phyloP scores from a whole-genome alignment of 2,113 vertebrate species.

The Gracilinanus agilis region DNA sequence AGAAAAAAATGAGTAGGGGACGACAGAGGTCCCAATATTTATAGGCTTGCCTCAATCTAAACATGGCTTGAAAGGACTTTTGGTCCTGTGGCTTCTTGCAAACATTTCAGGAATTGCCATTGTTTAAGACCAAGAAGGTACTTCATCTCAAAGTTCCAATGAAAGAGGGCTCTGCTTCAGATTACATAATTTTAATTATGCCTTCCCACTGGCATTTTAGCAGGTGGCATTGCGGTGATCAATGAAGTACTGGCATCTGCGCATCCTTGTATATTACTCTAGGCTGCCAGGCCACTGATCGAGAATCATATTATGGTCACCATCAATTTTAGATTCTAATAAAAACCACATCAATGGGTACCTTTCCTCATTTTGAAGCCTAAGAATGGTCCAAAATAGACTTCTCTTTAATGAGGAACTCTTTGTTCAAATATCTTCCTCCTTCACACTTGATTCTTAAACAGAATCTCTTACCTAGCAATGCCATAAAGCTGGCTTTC shows the following conservation, averaged over 20 bases:
- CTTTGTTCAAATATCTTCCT: background rate
- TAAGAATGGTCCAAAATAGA: conserved; percentile 11
- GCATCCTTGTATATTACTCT: conserved; percentile 32
- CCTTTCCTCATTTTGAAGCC: conserved; percentile 44
- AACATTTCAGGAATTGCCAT: conserved; percentile 6
- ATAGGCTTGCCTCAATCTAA: conserved; percentile 46
- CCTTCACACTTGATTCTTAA: conserved; percentile 22
- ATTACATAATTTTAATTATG: conserved; percentile 71
- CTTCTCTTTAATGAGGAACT: conserved; percentile 22
- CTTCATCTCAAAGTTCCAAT: conserved; percentile 46
- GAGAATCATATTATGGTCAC: conserved; percentile 64
- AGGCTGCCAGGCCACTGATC: conserved; percentile 57
- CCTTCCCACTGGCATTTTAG: conserved; percentile 71
- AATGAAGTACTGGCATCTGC: conserved; percentile 51
- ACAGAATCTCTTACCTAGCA: conserved; percentile 5
- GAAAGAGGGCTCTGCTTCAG: conserved; percentile 45
- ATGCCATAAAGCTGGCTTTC: conserved; percentile 1
- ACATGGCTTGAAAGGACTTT: conserved; percentile 39
- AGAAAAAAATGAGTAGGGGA: conserved; percentile 52
- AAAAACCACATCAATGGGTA: conserved; percentile 65
- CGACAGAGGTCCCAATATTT: conserved; percentile 15
- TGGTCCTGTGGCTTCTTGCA: conserved; percentile 54
- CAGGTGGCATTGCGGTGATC: conserved; percentile 73
- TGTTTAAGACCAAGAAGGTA: background rate
- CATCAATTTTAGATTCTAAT: conserved; percentile 56